Evolutionary conservation across 30 jellyfish, hydroid and myxozoan species (phyloP), one percentile per base, ranked within the genome.

Genomic region (Sanderia malayensis): DNA sequence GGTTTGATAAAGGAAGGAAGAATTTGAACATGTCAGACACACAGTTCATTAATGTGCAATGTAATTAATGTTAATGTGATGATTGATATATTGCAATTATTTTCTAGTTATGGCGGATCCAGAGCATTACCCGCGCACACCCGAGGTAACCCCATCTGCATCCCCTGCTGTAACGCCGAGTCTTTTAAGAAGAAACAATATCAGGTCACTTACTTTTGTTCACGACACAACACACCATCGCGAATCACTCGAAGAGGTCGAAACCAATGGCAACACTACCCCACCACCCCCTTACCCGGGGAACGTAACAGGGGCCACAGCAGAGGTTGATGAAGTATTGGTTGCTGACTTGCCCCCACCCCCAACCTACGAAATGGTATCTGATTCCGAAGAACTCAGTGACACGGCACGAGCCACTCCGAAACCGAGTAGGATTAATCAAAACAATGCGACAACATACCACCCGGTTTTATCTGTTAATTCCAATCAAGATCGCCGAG

Each of bases 271-370:
- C 44, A 61, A 78, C 26, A 77, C 30, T 20, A 74, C 84, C 1
- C 85, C 89, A 0, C 88, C 88, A 11, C 88, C 96, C 2, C 83
- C 92, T 0, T 71, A 71, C 44, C 86, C 94, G n/a, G 86, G 82
- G 19, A 45, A 28, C 61, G 69, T 20, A 18, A n/a, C 29, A 10
- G 57, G 4, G 31, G 74, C 17, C n/a, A 46, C 31, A 55, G 10
- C 71, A 18, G 60, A 26, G 22, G 72, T 41, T 46, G 46, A 47
- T 59, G 86, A 61, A 10, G 87, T 26, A 1, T 20, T 76, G 0
- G 57, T 61, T 41, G 70, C 52, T 6, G 90, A 66, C 46, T 37
- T 65, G 25, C 90, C 90, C 13, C 90, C 90, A 0, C 90, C 90
- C 4, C 90, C 90, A 2, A 67, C 62, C 10, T 79, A 79, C 31